These are phyloP conservation scores for Micromesistius poutassou DNA, from an alignment of 2,797 vertebrate genomes.

Conservation along the genomic window DNA sequence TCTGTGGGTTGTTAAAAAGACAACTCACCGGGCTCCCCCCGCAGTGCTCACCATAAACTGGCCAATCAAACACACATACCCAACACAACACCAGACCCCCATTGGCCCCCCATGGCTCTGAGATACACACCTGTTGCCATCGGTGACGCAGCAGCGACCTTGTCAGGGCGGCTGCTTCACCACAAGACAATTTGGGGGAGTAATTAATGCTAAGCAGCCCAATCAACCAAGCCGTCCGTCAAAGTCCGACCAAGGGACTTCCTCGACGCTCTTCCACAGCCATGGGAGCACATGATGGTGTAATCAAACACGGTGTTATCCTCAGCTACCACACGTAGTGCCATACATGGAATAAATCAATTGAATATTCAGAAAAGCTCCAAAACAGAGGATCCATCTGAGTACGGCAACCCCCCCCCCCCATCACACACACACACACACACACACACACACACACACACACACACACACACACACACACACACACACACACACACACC, in stretches of 20 bases:
- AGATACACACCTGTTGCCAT: conserved; percentile 10
- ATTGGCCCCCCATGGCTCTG: neutral
- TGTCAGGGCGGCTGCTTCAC: conserved; percentile 8
- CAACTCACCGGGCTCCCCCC: conserved; percentile 23
- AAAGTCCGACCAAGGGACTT: conserved; percentile 7
- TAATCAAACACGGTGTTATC: conserved; percentile 1
- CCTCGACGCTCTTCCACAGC: neutral
- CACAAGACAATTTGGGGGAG: neutral
- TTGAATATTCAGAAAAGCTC: neutral
- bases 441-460: neutral
- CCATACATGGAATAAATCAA: neutral
- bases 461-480: neutral
- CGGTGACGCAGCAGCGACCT: neutral
- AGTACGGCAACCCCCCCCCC: neutral
- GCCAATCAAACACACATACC: neutral
- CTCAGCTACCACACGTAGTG: neutral
- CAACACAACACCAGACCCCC: neutral
- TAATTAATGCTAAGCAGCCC: conserved; percentile 32
- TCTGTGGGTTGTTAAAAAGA: conserved; percentile 35
- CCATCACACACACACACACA: neutral
- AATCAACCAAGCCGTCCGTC: conserved; percentile 29
- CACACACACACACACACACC: neutral
- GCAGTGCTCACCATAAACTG: conserved; percentile 21
- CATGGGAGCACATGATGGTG: neutral
- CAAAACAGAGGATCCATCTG: neutral